phyloP scores from a whole-genome alignment of 2,113 vertebrate genomes.

The Pedionomus torquatus region DNA sequence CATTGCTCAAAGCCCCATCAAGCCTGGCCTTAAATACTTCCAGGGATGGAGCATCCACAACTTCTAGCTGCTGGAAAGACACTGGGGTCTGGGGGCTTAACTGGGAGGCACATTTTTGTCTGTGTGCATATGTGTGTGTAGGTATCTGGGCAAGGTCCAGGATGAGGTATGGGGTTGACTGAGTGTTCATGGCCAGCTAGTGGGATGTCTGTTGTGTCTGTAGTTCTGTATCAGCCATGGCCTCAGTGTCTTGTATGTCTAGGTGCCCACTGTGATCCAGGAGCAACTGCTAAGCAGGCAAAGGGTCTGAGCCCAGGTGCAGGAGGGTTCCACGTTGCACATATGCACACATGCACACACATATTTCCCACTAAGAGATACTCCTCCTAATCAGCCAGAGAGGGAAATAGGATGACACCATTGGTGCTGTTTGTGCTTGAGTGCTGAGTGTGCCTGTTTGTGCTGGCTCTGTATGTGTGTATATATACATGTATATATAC shows the following conservation, averaged over 20 bases:
- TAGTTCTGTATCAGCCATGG: not conserved
- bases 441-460: not conserved
- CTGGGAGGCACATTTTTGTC: rapidly evolving
- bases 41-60: no score
- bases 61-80: not conserved
- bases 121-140: not conserved
- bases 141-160: not conserved
- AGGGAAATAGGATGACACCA: not conserved
- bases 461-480: not conserved
- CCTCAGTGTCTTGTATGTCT: not conserved
- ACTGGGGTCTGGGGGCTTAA: not conserved
- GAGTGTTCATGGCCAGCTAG: not conserved
- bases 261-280: not conserved
- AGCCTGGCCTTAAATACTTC: no score
- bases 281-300: not conserved
- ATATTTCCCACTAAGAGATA: not conserved
- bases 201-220: not conserved
- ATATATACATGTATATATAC: no score
- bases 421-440: not conserved
- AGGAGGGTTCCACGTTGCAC: not conserved
- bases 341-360: not conserved
- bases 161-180: not conserved
- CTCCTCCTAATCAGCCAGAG: not conserved
- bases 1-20: no score
- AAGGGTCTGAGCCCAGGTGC: not conserved